These are phyloP conservation scores for Danaus melanippus DNA, from an alignment of 1,140 invertebrate species.

Conservation along the genomic window DNA sequence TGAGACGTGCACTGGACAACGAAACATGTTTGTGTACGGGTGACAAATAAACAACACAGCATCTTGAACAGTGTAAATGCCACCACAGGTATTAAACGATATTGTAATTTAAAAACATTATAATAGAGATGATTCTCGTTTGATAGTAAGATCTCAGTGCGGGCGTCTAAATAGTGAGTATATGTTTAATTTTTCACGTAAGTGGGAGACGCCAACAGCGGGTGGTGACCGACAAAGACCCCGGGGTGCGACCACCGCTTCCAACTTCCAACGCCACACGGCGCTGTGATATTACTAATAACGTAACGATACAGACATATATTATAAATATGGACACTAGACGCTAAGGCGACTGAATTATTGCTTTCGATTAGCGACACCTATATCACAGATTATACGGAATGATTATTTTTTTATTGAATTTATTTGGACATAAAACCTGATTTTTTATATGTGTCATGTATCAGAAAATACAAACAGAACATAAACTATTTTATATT, in stretches of 20 bases:
- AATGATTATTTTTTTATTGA: no score
- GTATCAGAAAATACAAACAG: no score
- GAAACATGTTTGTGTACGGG: conserved; percentile 30
- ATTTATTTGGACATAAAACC: no score
- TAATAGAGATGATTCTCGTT: conserved; percentile 13
- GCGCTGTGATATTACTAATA: conserved; percentile 47
- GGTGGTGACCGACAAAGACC: conserved; percentile 61
- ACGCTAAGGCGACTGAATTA: conserved; percentile 29
- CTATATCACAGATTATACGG: conserved; percentile 10
- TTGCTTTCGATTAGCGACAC: conserved; percentile 28
- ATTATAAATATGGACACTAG: conserved; percentile 29
- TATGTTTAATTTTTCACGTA: conserved; percentile 57
- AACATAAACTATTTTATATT: no score
- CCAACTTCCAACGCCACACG: conserved; percentile 32
- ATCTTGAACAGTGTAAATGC: conserved; percentile 17
- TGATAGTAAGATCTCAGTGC: not conserved
- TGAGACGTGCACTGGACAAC: conserved; percentile 39
- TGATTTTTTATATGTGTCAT: no score
- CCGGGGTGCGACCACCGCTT: conserved; percentile 41
- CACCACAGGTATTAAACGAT: conserved; percentile 11
- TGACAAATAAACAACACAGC: conserved; percentile 34
- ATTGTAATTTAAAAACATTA: conserved; percentile 19
- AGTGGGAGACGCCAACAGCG: conserved; percentile 40
- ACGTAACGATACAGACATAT: conserved; percentile 30
- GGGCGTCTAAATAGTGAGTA: conserved; percentile 14